These are phyloP conservation scores for Pseudomyrmex gracilis DNA, from an alignment of 1,140 invertebrate species.

Conservation along the genomic window DNA sequence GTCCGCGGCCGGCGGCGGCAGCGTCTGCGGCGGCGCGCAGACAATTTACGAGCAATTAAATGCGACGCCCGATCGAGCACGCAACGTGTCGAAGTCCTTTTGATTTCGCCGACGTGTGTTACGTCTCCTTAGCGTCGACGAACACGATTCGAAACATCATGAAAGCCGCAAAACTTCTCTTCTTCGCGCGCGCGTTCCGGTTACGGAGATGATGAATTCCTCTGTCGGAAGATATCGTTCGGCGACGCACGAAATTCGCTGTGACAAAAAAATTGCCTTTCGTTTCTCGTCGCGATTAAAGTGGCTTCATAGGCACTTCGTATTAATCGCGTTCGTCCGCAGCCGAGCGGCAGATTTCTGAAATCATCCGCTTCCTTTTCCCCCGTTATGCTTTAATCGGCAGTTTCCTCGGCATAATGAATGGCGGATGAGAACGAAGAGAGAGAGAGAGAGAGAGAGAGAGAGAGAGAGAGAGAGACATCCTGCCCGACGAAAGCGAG, in stretches of 20 bases:
- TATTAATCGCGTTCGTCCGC: conserved; percentile 33
- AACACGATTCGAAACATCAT: neutral
- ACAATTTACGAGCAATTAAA: conserved; percentile 77
- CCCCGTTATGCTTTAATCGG: conserved; percentile 29
- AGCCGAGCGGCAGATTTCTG: conserved; percentile 29
- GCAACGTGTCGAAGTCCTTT: conserved; percentile 9
- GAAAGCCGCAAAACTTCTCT: conserved; percentile 10
- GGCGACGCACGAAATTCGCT: conserved; percentile 5
- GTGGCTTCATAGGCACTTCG: conserved; percentile 10
- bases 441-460: conserved; percentile 26
- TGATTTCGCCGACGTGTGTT: conserved; percentile 8
- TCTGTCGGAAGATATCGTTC: neutral
- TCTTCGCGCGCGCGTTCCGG: neutral
- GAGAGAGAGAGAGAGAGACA: conserved; percentile 28
- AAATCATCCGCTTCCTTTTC: conserved; percentile 48
- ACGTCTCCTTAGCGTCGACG: neutral
- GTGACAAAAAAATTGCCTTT: neutral
- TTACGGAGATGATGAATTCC: neutral
- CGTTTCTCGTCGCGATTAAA: conserved; percentile 16
- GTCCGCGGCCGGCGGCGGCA: too few species aligned
- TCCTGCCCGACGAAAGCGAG: neutral
- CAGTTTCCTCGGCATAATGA: conserved; percentile 44
- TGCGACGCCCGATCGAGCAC: conserved; percentile 69
- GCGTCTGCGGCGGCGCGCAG: neutral
- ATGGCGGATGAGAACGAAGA: neutral